phyloP scores from a whole-genome alignment of 2,888 invertebrate genomes.

The Melikaiella ostensackeni region DNA sequence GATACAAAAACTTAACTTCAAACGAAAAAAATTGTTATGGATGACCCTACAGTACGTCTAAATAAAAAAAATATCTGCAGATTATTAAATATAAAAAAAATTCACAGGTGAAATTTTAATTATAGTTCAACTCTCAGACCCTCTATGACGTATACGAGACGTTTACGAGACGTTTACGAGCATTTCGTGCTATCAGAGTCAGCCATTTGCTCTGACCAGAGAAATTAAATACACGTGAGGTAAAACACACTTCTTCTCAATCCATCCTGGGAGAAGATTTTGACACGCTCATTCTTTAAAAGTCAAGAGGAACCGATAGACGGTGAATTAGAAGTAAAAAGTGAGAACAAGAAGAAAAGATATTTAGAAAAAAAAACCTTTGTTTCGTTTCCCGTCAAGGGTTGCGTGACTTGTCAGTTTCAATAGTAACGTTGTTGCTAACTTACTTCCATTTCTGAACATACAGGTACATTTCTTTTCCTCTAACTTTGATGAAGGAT shows the following conservation, averaged over 20 bases:
- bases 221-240: slow-evolving; percentile 30
- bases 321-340: background rate
- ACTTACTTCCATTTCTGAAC: background rate
- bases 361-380: background rate
- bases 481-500: background rate
- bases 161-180: background rate
- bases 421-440: background rate
- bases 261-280: background rate
- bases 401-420: slow-evolving; percentile 1
- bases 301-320: background rate
- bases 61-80: no score
- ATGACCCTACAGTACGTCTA: no score
- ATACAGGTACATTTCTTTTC: background rate
- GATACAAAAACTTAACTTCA: no score
- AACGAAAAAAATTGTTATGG: no score
- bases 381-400: background rate
- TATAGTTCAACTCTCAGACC: background rate
- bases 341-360: background rate
- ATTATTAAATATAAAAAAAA: background rate
- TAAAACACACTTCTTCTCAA: background rate
- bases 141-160: background rate
- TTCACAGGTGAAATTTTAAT: background rate
- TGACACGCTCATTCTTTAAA: no score
- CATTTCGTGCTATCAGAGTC: slow-evolving; percentile 6
- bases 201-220: slow-evolving; percentile 5